phyloP scores from a whole-genome alignment of 2,113 vertebrate genomes.

The Xiphophorus couchianus region DNA sequence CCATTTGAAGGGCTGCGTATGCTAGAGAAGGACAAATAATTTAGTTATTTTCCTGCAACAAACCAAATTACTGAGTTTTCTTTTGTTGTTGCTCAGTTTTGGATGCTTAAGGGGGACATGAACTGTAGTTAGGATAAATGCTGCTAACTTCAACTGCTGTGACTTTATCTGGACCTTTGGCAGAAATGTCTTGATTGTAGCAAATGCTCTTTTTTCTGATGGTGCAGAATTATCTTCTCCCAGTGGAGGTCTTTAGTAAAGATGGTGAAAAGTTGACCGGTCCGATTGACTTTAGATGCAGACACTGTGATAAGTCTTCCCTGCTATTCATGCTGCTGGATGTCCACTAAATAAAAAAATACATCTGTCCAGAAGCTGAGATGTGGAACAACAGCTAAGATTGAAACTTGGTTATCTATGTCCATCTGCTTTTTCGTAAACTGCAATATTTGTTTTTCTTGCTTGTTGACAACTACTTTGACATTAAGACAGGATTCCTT shows the following conservation, averaged over 20 bases:
- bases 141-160: background rate
- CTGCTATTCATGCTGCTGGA: background rate
- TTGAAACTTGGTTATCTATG: background rate
- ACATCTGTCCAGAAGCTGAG: background rate
- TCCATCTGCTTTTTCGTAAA: background rate
- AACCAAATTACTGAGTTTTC: background rate
- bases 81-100: too few species aligned
- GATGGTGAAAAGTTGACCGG: background rate
- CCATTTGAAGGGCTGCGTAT: background rate
- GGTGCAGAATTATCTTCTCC: background rate
- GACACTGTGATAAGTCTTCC: background rate
- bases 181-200: background rate
- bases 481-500: background rate
- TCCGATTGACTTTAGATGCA: background rate
- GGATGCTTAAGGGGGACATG: background rate
- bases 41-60: background rate
- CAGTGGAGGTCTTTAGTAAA: background rate
- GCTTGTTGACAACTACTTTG: background rate
- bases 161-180: background rate
- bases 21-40: background rate
- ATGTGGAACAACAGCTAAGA: background rate
- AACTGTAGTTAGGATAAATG: background rate
- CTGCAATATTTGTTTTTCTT: background rate
- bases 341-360: background rate
- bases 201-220: background rate